Evolutionary conservation across 2,888 invertebrate genomes (phyloP), one percentile per base, ranked within the genome.

Genomic region (Temnothorax rugatulus): DNA sequence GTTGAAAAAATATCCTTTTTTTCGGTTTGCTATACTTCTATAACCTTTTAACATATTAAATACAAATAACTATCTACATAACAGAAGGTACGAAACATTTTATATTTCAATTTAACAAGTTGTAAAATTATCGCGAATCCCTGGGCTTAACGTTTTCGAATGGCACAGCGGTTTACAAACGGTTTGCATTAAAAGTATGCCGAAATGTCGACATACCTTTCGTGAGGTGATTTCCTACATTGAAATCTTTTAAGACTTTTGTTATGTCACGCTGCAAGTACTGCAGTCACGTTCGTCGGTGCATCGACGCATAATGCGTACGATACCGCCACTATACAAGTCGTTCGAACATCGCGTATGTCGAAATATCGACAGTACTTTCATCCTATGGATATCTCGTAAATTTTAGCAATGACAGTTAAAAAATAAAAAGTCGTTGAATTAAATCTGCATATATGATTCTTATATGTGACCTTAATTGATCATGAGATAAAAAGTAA

Each of bases 291-390:
- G 54, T 77, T 77, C 44, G 15, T 1, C 41, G n/a, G 54, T 29
- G 29, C 29, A 8, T 68, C 41, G n/a, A 15, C n/a, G 41, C 41
- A 66, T 76, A 77, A 66, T 77, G 3, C 29, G 29, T 44, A 41
- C 41, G 21, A 64, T 38, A 76, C 25, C 4, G 18, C 2, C 52
- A 29, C 25, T 66, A 86, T 86, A 34, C 4, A 88, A 86, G 18
- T 89, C 69, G 29, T 18, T 68, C 73, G 21, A 79, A 77, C 68
- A 85, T 66, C 52, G 21, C 11, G 34, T 8, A 47, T 92, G 89
- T 86, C 83, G 89, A 89, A 91, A 92, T 87, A 91, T 88, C 83
- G 89, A 89, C 90, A 91, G 85, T 91, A 74, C 87, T 89, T 88
- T 82, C 77, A 59, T 74, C 50, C 74, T 82, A 25, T 50, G 11